Evolutionary conservation across 2,797 vertebrate genomes (phyloP).

Genomic region (Streptopelia turtur): DNA sequence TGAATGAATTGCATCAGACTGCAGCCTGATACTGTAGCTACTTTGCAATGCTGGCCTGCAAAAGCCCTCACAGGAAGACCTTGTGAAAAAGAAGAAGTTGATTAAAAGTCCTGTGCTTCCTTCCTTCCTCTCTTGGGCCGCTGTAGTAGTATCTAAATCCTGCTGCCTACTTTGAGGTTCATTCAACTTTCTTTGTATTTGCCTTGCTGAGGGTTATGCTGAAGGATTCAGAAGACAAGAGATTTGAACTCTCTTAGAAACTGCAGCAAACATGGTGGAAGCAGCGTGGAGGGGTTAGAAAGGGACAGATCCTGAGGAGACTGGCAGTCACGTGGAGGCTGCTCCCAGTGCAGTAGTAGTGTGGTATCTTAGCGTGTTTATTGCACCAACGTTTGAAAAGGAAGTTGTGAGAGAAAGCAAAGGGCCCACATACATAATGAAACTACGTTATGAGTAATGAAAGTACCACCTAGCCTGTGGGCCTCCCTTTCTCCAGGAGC

Average conservation of each 20-base stretch:
- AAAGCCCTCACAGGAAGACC: background rate
- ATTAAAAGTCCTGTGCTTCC: background rate
- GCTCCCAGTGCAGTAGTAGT: background rate
- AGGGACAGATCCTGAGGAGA: background rate
- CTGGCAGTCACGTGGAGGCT: background rate
- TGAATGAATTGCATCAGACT: background rate
- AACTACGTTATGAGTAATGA: constrained; percentile 74
- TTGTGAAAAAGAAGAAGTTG: constrained; percentile 7
- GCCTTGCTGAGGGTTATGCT: background rate
- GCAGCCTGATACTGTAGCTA: background rate
- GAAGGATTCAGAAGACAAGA: background rate
- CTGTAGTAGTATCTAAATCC: background rate
- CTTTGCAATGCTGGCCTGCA: background rate
- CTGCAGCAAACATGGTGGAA: background rate
- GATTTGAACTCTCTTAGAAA: background rate
- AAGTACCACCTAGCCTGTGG: constrained; percentile 63
- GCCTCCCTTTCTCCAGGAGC: constrained; percentile 63
- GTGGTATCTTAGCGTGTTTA: background rate
- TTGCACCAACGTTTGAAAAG: constrained; percentile 24
- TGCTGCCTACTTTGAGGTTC: background rate
- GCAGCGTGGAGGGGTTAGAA: background rate
- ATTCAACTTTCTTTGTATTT: background rate
- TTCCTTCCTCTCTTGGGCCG: background rate
- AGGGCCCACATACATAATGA: constrained; percentile 57
- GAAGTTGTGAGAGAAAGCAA: constrained; percentile 71